These are phyloP conservation scores for Karalla daura DNA, from an alignment of 2,797 vertebrate species.

Conservation along the genomic window DNA sequence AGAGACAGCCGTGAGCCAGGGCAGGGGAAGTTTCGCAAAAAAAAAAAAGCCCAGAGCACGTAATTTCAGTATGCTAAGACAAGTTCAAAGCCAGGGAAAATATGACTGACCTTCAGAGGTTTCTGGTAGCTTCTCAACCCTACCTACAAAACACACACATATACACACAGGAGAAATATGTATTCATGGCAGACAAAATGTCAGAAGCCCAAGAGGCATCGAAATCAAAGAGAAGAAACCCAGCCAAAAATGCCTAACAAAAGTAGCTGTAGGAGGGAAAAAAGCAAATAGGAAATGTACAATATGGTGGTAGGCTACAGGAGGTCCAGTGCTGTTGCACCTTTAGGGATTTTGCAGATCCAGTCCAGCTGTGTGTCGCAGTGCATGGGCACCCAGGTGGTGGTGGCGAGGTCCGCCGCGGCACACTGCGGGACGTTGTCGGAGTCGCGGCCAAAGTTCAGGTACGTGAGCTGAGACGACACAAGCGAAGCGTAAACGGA, in stretches of 20 bases:
- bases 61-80: background rate
- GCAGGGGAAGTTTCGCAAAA: conserved; percentile 11
- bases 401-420: conserved; percentile 90
- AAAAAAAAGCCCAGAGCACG: conserved; percentile 12
- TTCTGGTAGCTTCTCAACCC: conserved; percentile 85
- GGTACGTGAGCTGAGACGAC: conserved; percentile 88
- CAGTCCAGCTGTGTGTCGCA: conserved; percentile 94
- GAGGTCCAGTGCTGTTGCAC: conserved; percentile 67
- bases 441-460: conserved; percentile 92
- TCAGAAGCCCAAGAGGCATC: background rate
- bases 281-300: background rate
- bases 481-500: conserved; percentile 1
- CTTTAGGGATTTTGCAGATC: conserved; percentile 98
- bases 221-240: background rate
- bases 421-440: conserved; percentile 89
- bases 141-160: conserved; percentile 77
- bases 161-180: background rate
- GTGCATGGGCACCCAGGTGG: conserved; percentile 94
- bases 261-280: background rate
- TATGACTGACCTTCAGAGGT: conserved; percentile 85
- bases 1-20: conserved; percentile 4
- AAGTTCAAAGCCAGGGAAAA: conserved; percentile 23
- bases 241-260: background rate
- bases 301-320: background rate
- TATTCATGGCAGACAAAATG: conserved; percentile 2